These are phyloP conservation scores for Campylomormyrus tamandua DNA, from an alignment of 2,113 vertebrate genomes.

Conservation along the genomic window DNA sequence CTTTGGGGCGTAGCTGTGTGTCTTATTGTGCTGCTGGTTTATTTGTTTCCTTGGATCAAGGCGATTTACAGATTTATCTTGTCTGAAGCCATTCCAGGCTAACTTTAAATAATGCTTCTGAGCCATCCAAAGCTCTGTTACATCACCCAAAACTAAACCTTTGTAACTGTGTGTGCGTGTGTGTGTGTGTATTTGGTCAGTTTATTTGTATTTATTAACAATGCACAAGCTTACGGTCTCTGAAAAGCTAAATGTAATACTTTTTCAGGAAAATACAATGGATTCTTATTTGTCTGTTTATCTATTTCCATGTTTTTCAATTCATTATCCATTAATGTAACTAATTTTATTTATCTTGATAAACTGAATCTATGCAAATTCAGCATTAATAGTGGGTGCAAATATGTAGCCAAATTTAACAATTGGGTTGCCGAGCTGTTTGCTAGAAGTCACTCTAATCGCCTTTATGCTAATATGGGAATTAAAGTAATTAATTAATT, in stretches of 20 bases:
- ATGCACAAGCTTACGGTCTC: neutral
- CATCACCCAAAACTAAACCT: too few species aligned
- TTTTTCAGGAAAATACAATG: neutral
- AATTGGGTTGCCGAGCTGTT: neutral
- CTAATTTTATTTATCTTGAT: neutral
- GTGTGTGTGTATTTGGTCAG: neutral
- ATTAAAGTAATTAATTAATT: constrained; percentile 19
- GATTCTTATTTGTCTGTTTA: neutral
- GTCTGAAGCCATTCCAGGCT: constrained; percentile 9
- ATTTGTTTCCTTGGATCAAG: neutral
- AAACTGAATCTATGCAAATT: neutral
- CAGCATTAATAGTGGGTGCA: neutral
- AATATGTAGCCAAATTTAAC: neutral
- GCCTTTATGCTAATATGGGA: constrained; percentile 18
- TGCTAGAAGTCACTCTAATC: neutral
- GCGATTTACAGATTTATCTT: neutral
- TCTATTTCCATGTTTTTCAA: neutral
- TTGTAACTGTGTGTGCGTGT: neutral
- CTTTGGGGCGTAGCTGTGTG: neutral
- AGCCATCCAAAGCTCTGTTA: neutral
- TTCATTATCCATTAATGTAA: neutral
- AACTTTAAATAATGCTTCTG: neutral
- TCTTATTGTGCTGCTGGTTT: neutral
- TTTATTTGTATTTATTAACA: neutral
- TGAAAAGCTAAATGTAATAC: neutral